Percentiles rank a stretch among this genome's conserved stretches.
These are phyloP conservation scores for Trididemnum miniatum DNA, from an alignment of 23 tunicate genomes.

Conservation along the genomic window DNA sequence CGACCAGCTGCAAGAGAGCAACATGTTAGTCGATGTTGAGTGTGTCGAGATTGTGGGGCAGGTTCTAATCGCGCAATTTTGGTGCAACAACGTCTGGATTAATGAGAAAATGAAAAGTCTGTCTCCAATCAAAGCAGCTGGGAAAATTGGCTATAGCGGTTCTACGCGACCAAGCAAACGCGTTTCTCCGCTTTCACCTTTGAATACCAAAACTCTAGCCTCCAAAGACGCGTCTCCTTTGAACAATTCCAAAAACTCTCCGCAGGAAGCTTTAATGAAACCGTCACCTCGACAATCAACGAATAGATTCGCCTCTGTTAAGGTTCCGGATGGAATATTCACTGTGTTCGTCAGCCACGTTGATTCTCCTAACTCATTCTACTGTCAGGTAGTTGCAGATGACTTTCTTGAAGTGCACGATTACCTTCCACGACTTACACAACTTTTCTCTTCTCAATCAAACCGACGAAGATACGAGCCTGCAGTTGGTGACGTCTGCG, in stretches of 20 bases:
- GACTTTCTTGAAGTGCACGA: conserved; percentile 15
- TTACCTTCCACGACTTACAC: neutral
- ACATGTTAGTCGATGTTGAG: neutral
- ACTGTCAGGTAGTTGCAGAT: conserved; percentile 37
- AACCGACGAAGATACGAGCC: neutral
- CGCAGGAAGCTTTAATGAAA: neutral
- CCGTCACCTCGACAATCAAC: neutral
- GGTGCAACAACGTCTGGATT: neutral
- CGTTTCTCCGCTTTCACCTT: neutral
- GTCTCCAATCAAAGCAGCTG: neutral
- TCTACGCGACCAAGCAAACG: neutral
- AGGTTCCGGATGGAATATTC: conserved; percentile 21
- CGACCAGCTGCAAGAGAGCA: neutral
- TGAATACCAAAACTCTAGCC: neutral
- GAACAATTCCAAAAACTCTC: neutral
- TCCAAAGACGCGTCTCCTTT: neutral
- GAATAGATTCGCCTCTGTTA: neutral
- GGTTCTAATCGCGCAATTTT: neutral
- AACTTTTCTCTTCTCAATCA: neutral
- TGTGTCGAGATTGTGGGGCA: neutral
- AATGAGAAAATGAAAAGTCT: conserved; percentile 26
- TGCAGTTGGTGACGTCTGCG: conserved; percentile 31
- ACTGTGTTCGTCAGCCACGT: conserved; percentile 13
- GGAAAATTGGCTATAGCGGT: neutral
- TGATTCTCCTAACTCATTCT: conserved; percentile 19